These are phyloP conservation scores for Apis dorsata DNA, from an alignment of 1,140 invertebrate genomes.

Conservation along the genomic window DNA sequence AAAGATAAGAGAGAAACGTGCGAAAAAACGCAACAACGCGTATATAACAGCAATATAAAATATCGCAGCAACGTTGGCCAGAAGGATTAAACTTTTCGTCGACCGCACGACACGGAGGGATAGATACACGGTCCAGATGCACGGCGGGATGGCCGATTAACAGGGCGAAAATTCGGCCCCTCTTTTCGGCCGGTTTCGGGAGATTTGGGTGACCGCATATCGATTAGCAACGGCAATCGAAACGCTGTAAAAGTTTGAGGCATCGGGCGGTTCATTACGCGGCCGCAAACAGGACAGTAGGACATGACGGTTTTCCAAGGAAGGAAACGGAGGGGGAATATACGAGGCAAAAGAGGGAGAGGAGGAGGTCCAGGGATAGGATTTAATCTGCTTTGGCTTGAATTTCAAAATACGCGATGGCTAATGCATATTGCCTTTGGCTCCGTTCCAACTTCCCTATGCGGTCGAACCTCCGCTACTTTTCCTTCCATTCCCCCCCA, in stretches of 20 bases:
- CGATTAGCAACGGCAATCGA: slow-evolving; percentile 45
- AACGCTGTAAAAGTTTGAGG: slow-evolving; percentile 59
- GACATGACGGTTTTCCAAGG: slow-evolving; percentile 18
- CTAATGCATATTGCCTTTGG: slow-evolving; percentile 75
- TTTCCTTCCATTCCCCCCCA: neutral
- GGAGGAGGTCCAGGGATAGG: slow-evolving; percentile 48
- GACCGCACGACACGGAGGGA: neutral
- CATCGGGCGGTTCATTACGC: slow-evolving; percentile 67
- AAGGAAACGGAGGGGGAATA: slow-evolving; percentile 7
- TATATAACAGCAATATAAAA: too few relatives aligned
- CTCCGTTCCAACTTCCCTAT: slow-evolving; percentile 66
- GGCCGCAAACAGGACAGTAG: slow-evolving; percentile 58
- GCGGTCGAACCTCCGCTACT: slow-evolving; percentile 52
- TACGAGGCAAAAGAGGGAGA: slow-evolving; percentile 37
- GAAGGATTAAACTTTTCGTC: slow-evolving; percentile 4
- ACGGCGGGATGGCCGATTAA: neutral
- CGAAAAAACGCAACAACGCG: too few relatives aligned
- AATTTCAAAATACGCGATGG: slow-evolving; percentile 73
- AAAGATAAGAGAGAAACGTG: neutral
- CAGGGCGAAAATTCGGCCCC: slow-evolving; percentile 4
- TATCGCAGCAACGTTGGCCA: neutral
- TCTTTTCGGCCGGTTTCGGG: neutral
- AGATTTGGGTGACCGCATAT: slow-evolving; percentile 51
- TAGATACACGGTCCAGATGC: too few relatives aligned
- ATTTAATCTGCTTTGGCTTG: slow-evolving; percentile 71